Base-by-base conservation (phyloP, 2,113 vertebrate species). In the Paralichthys olivaceus region DNA sequence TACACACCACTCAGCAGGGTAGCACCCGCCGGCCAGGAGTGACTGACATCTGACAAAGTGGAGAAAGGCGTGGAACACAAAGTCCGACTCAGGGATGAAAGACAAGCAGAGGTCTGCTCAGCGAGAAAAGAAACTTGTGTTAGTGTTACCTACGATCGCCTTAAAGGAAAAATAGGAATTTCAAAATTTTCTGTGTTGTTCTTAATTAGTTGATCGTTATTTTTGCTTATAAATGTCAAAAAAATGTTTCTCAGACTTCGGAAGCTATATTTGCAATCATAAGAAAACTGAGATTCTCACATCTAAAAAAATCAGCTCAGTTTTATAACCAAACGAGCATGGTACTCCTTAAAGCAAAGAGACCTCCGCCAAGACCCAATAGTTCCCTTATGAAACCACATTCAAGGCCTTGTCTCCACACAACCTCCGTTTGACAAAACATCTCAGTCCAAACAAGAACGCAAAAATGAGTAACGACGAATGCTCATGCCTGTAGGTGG, bases 31-130 rank as follows among this genome's bases (percentile, higher is more conserved):
- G 56, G 72, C 72, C 77, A 63, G 53, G 70, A 74, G 68, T 89
- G 88, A 84, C 79, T 77, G 90, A 87, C 91, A 86, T 80, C 72
- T 89, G 84, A 84, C 89, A 73, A 75, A 78, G 58, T 83, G 56
- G 56, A 72, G 70, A 77, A 28, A 57, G 80, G 64, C 43, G 40
- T 67, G 59, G 37, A 78, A 22, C 51, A n/a, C 77, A 71, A 85
- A 67, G 72, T 77, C 77, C 23, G 9, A 79, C 60, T 45, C 7
- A 0, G 1, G 54, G 57, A 59, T 65, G 81, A 83, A 71, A 55
- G 80, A 80, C 66, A 57, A 51, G 73, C 4, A 73, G 60, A 64
- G 53, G 28, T 60, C 26, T 3, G 7, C 49, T 53, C 20, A 2
- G 19, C 7, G 7, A n/a, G 49, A n/a, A 53, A 7, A 53, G 49